These are phyloP conservation scores for Ophioderma brevispina DNA, from an alignment of 35 echinoderm and acorn worm genomes.

Conservation along the genomic window DNA sequence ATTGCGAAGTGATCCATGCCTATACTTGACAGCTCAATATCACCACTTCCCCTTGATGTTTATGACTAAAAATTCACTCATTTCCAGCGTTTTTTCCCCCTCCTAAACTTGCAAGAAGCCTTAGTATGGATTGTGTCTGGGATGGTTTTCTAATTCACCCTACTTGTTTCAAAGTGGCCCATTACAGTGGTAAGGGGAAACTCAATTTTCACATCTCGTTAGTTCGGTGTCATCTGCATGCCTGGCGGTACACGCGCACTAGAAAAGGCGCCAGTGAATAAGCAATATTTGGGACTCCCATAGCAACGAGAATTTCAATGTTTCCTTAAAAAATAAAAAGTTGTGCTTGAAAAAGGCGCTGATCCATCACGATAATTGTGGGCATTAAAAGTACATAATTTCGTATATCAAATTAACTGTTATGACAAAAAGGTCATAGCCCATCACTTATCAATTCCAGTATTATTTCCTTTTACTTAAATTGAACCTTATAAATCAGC, in stretches of 20 bases:
- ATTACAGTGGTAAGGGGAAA: neutral
- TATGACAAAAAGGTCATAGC: neutral
- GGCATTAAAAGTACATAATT: neutral
- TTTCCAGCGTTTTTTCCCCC: neutral
- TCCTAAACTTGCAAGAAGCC: neutral
- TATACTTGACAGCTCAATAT: neutral
- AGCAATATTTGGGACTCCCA: neutral
- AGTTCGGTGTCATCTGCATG: neutral
- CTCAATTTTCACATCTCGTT: neutral
- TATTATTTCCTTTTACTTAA: neutral
- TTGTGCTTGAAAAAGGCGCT: neutral
- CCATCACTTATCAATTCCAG: neutral
- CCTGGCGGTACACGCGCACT: neutral
- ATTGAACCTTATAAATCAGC: neutral
- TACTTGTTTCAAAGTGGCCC: neutral
- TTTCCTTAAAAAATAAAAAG: neutral
- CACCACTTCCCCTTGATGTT: neutral
- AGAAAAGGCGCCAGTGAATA: conserved; percentile 1
- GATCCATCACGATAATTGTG: neutral
- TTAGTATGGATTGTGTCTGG: neutral
- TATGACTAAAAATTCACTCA: conserved; percentile 5
- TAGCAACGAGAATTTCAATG: neutral
- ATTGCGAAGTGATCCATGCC: neutral
- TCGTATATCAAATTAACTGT: neutral
- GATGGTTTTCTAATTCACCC: neutral